phyloP scores from a whole-genome alignment of 2,113 vertebrate genomes.

The Aphelocoma coerulescens region DNA sequence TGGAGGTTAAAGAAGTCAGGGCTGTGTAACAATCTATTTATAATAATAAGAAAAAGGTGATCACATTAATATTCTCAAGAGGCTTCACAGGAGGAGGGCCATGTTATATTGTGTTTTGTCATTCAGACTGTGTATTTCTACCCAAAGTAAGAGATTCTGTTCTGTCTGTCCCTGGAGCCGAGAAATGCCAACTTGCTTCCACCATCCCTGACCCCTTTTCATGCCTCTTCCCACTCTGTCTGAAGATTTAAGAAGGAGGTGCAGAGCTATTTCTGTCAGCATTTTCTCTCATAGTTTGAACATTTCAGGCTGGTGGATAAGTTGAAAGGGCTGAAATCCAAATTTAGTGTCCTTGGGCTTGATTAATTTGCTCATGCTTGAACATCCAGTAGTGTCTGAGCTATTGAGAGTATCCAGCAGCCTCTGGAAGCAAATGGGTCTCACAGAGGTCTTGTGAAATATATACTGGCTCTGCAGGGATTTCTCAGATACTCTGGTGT shows the following conservation, averaged over 20 bases:
- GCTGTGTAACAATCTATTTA: background rate
- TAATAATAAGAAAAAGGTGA: background rate
- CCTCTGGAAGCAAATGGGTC: background rate
- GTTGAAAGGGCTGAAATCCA: background rate
- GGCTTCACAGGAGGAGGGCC: background rate
- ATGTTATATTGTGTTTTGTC: background rate
- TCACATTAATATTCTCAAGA: background rate
- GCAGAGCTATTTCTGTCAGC: background rate
- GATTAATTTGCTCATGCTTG: background rate
- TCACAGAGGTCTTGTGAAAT: background rate
- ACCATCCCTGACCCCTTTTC: background rate
- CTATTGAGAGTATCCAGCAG: background rate
- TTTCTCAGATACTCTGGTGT: background rate
- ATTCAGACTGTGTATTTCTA: background rate
- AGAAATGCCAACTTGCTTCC: background rate
- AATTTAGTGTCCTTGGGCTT: background rate
- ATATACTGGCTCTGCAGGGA: background rate
- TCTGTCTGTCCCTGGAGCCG: background rate
- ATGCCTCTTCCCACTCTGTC: rapidly evolving
- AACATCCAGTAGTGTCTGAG: background rate
- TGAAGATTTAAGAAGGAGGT: background rate
- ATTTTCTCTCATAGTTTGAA: background rate
- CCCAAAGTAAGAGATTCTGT: background rate
- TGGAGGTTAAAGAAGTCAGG: background rate
- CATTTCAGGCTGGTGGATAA: background rate